Percentiles rank a stretch among this genome's conserved stretches.
Conservation (phyloP, 2,797 vertebrate genomes). For the Liasis olivaceus region DNA sequence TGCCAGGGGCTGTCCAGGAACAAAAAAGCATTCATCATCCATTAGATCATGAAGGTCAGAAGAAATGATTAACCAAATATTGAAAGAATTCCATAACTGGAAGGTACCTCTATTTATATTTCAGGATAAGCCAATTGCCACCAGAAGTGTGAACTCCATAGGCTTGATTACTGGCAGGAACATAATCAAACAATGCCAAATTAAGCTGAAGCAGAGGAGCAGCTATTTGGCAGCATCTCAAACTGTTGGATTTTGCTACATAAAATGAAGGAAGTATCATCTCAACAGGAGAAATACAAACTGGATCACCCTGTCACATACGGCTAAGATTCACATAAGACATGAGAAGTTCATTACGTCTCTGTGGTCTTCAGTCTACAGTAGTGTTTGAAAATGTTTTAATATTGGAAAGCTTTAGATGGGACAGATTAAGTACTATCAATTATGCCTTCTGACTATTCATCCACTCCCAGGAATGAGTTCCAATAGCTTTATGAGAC, state of each 20-base stretch:
- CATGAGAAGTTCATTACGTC: neutral
- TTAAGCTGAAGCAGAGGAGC: neutral
- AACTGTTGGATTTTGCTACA: neutral
- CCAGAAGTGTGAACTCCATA: neutral
- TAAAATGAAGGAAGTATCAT: neutral
- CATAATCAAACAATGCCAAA: neutral
- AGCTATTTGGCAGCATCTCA: neutral
- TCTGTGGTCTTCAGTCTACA: neutral
- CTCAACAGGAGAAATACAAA: neutral
- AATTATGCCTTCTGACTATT: neutral
- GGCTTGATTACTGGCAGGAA: neutral
- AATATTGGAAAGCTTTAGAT: neutral
- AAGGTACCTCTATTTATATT: neutral
- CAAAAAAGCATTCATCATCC: neutral
- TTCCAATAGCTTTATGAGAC: neutral
- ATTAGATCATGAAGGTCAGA: conserved; percentile 8
- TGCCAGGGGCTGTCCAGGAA: neutral
- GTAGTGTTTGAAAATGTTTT: neutral
- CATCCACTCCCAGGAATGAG: neutral
- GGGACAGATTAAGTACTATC: neutral
- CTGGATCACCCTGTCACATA: neutral
- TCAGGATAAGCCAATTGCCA: neutral
- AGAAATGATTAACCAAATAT: neutral
- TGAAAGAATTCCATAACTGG: neutral
- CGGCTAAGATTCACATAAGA: neutral